A percentile compares a stretch with the other conserved stretches of the same genome.
phyloP scores from a whole-genome alignment of 1,140 invertebrate genomes.

The Batillaria attramentaria region DNA sequence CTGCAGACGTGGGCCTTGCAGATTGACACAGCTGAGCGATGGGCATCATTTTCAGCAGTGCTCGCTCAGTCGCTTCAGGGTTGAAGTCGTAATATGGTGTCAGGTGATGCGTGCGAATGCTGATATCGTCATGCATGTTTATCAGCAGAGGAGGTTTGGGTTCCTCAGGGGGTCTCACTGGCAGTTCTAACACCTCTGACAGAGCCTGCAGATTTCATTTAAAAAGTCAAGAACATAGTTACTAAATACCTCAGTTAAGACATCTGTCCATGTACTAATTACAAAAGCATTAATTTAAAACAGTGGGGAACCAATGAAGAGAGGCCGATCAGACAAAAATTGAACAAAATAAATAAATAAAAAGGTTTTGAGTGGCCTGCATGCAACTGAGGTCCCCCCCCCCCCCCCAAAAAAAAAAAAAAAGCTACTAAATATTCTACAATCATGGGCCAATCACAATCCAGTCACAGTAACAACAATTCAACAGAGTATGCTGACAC shows the following conservation, averaged over 20 bases:
- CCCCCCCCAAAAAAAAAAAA: too few species aligned
- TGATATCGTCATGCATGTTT: constrained; percentile 66
- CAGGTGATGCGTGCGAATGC: constrained; percentile 61
- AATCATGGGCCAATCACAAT: too few species aligned
- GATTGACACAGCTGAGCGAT: constrained; percentile 48
- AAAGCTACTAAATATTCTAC: too few species aligned
- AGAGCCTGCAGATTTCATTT: constrained; percentile 54
- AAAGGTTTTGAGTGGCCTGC: too few species aligned
- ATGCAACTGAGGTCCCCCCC: too few species aligned
- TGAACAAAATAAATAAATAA: too few species aligned
- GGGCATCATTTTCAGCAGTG: constrained; percentile 64
- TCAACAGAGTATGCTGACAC: too few species aligned
- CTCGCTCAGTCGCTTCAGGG: constrained; percentile 63
- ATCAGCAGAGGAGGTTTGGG: constrained; percentile 60
- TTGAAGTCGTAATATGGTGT: constrained; percentile 64
- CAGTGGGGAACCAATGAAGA: too few species aligned
- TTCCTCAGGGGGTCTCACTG: constrained; percentile 50
- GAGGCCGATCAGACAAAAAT: too few species aligned
- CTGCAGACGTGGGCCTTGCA: constrained; percentile 47
- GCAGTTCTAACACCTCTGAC: constrained; percentile 56
- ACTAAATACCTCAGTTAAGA: too few species aligned
- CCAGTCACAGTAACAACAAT: too few species aligned
- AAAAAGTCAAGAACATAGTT: not conserved
- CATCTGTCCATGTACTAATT: not conserved
- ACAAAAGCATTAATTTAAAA: not conserved